A percentile compares a stretch with the other conserved stretches of the same genome.
Evolutionary conservation across 2,113 vertebrate genomes (phyloP).

Genomic region (Tinamus guttatus): DNA sequence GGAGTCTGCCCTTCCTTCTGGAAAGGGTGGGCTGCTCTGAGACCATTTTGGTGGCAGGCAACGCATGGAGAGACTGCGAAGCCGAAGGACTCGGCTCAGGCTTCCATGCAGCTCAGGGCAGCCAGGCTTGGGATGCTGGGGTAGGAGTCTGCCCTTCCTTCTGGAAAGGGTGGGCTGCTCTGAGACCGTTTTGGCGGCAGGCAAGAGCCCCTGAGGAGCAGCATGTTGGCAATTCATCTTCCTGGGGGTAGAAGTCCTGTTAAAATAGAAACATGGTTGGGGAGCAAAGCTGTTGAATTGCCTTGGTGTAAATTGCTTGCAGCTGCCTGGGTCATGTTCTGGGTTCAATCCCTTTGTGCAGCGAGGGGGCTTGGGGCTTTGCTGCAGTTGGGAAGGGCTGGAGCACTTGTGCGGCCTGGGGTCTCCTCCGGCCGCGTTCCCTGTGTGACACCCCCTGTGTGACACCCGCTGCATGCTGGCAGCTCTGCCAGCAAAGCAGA

Average conservation of each 20-base stretch:
- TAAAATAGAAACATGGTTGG: neutral
- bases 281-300: neutral
- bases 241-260: neutral
- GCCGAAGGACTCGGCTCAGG: neutral
- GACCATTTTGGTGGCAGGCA: neutral
- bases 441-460: neutral
- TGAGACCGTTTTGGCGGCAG: neutral
- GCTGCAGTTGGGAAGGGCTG: neutral
- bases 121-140: fast-evolving
- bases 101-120: neutral
- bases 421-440: neutral
- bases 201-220: neutral
- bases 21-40: neutral
- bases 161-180: neutral
- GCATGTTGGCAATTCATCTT: neutral
- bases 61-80: neutral
- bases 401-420: neutral
- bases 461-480: neutral
- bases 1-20: neutral
- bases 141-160: neutral
- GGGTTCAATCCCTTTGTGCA: neutral
- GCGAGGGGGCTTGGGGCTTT: neutral
- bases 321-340: neutral
- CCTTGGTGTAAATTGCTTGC: slow-evolving; percentile 3
- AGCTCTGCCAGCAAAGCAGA: neutral